Base-by-base conservation (phyloP, 2,113 vertebrate genomes). In the Pollimyrus isidori region DNA sequence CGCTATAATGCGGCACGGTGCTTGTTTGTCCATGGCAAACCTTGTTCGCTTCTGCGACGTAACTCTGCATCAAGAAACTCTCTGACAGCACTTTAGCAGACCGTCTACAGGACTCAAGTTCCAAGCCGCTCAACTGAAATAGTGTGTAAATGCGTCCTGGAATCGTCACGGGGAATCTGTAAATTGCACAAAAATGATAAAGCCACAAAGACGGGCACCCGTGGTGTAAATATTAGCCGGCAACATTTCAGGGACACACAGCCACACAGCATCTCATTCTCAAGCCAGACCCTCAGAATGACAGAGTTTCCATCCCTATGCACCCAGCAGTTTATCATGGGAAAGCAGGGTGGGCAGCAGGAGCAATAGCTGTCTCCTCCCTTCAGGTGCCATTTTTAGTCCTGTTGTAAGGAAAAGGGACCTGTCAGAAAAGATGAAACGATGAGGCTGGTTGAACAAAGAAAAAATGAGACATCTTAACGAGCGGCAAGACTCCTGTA, bases 191-290 rank as follows among this genome's bases (percentile, higher is more conserved):
- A 26, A 19, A 93, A 91, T 93, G 94, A 95, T 94, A 92, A 93
- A 95, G 93, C 93, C 91, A 91, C 91, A 92, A 91, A 94, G 95
- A 95, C 94, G 91, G 93, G 92, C 94, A 95, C 94, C 94, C 93
- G 95, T 89, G 94, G 92, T 93, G 95, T 94, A 95, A 96, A 96
- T 95, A 94, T 95, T 95, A 96, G 93, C 95, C 94, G 94, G 93
- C 94, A 94, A 93, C 95, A 95, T 94, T 95, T 96, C 95, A 95
- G 94, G 95, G 94, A 92, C 89, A 91, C 30, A 94, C 95, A 95
- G n/a, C 9, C 58, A 26, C 58, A 26, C 7, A n/a, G 62, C 62
- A 13, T 4, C n/a, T 69, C 62, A 26, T 69, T 69, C 62, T 30
- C 96, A 96, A 95, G 95, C 93, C 90, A 46, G 2, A 45, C 49